Percentiles rank a stretch among this genome's conserved stretches.
Evolutionary conservation across 2,113 vertebrate species (phyloP).

Genomic region (Syrrhaptes paradoxus): DNA sequence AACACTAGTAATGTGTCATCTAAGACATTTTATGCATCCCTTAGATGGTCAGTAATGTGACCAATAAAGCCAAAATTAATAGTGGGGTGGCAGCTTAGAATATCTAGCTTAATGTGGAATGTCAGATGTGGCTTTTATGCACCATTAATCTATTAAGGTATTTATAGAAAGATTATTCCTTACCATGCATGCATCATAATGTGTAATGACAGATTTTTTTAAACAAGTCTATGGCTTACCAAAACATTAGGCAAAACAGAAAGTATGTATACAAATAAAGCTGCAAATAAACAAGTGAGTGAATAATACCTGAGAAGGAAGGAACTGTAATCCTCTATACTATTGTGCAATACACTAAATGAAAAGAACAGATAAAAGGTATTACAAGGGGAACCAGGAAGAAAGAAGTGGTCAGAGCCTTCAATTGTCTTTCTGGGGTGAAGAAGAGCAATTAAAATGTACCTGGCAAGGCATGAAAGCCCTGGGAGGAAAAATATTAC

Average conservation of each 20-base stretch:
- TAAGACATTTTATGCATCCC: not conserved
- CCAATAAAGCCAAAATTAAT: not conserved
- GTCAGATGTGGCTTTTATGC: not conserved
- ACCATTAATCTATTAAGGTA: not conserved
- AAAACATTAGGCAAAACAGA: not conserved
- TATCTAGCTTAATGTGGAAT: not conserved
- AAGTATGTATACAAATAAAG: not conserved
- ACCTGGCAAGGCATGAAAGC: not conserved
- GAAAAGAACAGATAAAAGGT: not conserved
- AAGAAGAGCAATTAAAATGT: not conserved
- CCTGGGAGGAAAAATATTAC: not conserved
- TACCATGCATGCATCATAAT: not conserved
- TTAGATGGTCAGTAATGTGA: not conserved
- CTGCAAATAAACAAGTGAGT: not conserved
- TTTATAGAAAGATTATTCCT: not conserved
- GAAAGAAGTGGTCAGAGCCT: not conserved
- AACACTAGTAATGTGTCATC: not conserved
- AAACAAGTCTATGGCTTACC: not conserved
- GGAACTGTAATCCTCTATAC: not conserved
- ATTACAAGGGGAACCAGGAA: not conserved
- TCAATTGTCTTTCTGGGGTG: not conserved
- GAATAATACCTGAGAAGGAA: not conserved
- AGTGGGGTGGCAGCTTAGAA: not conserved
- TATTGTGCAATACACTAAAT: not conserved
- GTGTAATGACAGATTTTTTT: rapidly evolving